Percentiles rank a stretch among this genome's conserved stretches.
These are phyloP conservation scores for Diaperis boleti DNA, from an alignment of 2,888 invertebrate genomes.

Conservation along the genomic window DNA sequence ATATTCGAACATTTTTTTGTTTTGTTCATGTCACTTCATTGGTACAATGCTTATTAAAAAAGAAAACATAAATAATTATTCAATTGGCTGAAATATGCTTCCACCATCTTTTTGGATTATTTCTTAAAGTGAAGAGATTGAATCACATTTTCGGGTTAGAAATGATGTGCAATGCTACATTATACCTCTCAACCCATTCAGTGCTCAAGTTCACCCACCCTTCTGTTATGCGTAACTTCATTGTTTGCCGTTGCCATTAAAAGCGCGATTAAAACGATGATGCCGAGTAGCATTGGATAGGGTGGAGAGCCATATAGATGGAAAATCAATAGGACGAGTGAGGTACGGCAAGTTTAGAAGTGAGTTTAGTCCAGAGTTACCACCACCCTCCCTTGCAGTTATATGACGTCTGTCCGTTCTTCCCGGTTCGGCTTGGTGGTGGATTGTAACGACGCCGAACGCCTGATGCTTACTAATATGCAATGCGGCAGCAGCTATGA, in stretches of 20 bases:
- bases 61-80: too few relatives aligned
- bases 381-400: constrained; percentile 33
- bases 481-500: constrained; percentile 45
- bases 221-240: constrained; percentile 36
- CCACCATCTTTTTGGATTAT: too few relatives aligned
- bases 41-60: too few relatives aligned
- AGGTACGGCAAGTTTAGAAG: constrained; percentile 43
- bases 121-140: too few relatives aligned
- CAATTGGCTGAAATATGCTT: too few relatives aligned
- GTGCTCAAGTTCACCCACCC: constrained; percentile 4
- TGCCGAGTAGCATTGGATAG: constrained; percentile 47
- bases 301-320: constrained; percentile 53
- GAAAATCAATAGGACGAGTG: constrained; percentile 56
- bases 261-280: constrained; percentile 50
- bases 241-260: constrained; percentile 48
- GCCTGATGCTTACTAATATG: constrained; percentile 45
- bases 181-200: not conserved
- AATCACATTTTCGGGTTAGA: not conserved
- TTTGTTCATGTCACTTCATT: too few relatives aligned
- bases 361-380: constrained; percentile 38
- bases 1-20: too few relatives aligned
- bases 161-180: not conserved
- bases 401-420: constrained; percentile 38
- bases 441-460: constrained; percentile 41
- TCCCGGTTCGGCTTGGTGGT: constrained; percentile 25